phyloP scores from a whole-genome alignment of 2,797 vertebrate species.

The Sciurus vulgaris region DNA sequence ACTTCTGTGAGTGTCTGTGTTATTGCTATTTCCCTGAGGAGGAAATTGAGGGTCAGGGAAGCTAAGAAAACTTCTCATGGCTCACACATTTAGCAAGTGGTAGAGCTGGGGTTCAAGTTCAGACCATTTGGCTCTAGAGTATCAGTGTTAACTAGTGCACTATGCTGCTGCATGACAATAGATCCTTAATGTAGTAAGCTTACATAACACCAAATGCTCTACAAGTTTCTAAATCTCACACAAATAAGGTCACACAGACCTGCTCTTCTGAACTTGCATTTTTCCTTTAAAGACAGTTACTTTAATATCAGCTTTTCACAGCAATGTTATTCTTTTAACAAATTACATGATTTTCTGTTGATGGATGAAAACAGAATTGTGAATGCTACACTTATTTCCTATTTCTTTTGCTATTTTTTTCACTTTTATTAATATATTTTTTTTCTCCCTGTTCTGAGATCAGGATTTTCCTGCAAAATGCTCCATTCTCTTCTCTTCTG shows the following conservation, averaged over 20 bases:
- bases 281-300: neutral
- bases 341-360: neutral
- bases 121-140: neutral
- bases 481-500: neutral
- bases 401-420: neutral
- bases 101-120: too few species aligned
- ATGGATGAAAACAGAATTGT: neutral
- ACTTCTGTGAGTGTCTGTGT: neutral
- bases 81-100: neutral
- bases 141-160: neutral
- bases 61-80: neutral
- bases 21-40: neutral
- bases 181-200: neutral
- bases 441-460: constrained; percentile 38
- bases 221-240: neutral
- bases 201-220: neutral
- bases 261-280: neutral
- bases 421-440: neutral
- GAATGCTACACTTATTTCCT: neutral
- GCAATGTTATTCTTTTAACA: neutral
- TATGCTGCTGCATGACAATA: rapidly evolving
- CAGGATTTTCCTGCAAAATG: neutral
- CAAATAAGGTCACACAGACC: neutral
- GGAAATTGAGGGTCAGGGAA: neutral
- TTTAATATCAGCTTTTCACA: constrained; percentile 1